Base-by-base conservation (phyloP, 2,888 invertebrate species). In the Ctena decussata region DNA sequence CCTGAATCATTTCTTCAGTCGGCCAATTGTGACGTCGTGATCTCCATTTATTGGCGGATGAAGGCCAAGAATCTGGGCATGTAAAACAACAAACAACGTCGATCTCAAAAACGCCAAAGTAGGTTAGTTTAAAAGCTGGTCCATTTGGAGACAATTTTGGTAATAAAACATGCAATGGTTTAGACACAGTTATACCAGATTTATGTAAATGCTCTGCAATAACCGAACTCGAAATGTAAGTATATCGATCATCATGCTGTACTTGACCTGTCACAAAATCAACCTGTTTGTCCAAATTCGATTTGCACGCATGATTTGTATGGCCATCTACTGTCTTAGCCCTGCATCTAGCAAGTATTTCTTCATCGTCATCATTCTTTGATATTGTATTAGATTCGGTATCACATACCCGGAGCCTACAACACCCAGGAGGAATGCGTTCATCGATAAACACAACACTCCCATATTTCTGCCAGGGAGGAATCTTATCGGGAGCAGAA, bases 1-100 rank as follows among this genome's bases (percentile, higher is more conserved):
- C 41, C 27, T 30, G 18, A 27, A 78, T 71, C 2, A 78, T 1
- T 27, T 41, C 30, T 49, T 49, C 18, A 15, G 70, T 1, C 18
- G 78, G 78, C 78, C 78, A 78, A 21, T 69, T 27, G 44, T 71
- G 37, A 21, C 24, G n/a, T 53, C 78, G 35, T 0, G 27, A 71
- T 49, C 39, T 21, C 78, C 78, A 78, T 57, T 78, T 57, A 15
- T 35, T 71, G 0, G 78, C 78, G 37, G 49, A 53, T 3, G 44
- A 18, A 15, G 78, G 78, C 78, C 78, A 78, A 5, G 71, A 70
- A 8, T 18, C 18, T 1, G 24, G 1, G 30, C 78, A 78, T 15
- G 24, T 24, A n/a, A 53, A 30, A 24, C 71, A 15, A 5, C 49
- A 35, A 37, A 78, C 78, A 41, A 78, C 57, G 35, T 78, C 78